Conservation (phyloP, 2,888 invertebrate species). For the Oscheius myriophilus region DNA sequence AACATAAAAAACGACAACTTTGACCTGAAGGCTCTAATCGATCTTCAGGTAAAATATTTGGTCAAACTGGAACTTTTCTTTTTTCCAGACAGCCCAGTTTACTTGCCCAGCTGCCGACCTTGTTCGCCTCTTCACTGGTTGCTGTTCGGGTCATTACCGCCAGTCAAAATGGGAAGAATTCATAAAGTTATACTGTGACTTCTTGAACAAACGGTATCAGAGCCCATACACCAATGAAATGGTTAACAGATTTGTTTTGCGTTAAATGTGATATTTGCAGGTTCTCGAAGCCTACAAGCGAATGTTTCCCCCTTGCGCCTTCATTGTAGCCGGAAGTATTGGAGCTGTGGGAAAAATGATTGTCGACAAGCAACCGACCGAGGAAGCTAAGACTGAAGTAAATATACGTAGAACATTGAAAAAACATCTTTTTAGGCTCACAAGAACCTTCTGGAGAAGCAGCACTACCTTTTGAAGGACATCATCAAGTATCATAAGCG, state of each 20-base stretch:
- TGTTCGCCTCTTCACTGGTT: constrained; percentile 11
- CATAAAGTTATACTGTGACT: background rate
- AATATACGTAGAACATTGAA: background rate
- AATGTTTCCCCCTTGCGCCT: constrained; percentile 8
- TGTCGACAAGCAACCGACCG: constrained; percentile 1
- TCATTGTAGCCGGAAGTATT: constrained; percentile 15
- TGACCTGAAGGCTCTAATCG: constrained; percentile 15
- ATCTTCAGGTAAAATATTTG: constrained; percentile 4
- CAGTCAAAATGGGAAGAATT: background rate
- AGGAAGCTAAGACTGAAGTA: background rate
- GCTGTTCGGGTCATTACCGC: background rate
- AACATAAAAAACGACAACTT: background rate
- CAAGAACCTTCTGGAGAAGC: constrained; percentile 10
- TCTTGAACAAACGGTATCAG: background rate
- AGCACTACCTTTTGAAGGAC: constrained; percentile 13
- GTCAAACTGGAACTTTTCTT: background rate
- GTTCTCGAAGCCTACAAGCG: constrained; percentile 11
- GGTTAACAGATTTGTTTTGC: background rate
- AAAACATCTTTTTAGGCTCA: constrained; percentile 14
- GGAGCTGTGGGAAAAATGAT: constrained; percentile 9
- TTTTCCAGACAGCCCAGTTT: constrained; percentile 19
- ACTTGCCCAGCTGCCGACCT: constrained; percentile 16
- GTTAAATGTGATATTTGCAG: background rate
- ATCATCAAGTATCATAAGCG: constrained; percentile 13
- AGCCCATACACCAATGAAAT: constrained; percentile 8